Percentiles rank a stretch among this genome's conserved stretches.
Conservation (phyloP, 2,113 vertebrate species). For the Tretioscincus oriximinensis region DNA sequence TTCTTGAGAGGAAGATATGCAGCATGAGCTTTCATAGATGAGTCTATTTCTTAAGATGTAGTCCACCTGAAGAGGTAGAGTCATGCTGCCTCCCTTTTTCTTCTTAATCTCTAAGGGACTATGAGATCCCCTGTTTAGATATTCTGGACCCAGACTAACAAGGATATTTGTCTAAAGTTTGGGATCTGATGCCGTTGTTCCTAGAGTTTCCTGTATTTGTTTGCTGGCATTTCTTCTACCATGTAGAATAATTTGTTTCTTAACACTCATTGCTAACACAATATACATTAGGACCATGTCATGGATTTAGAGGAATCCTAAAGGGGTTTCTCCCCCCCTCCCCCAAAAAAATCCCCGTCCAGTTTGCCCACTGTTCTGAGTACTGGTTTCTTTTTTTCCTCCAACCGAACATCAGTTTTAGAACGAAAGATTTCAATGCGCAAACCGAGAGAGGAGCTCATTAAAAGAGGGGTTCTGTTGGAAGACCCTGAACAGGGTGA, state of each 20-base stretch:
- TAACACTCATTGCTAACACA: slow-evolving; percentile 32
- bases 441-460: slow-evolving; percentile 94
- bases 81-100: too few relatives aligned
- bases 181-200: too few relatives aligned
- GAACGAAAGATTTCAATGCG: slow-evolving; percentile 98
- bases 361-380: slow-evolving; percentile 65
- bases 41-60: too few relatives aligned
- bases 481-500: slow-evolving; percentile 92
- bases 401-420: slow-evolving; percentile 84
- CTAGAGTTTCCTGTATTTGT: too few relatives aligned
- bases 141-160: too few relatives aligned
- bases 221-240: neutral
- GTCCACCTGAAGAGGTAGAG: too few relatives aligned
- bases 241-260: slow-evolving; percentile 7
- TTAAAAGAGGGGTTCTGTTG: slow-evolving; percentile 93
- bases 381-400: slow-evolving; percentile 52
- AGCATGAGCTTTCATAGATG: too few relatives aligned
- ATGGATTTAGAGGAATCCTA: slow-evolving; percentile 25
- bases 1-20: too few relatives aligned
- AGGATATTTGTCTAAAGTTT: too few relatives aligned
- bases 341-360: neutral
- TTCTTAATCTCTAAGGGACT: too few relatives aligned
- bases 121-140: too few relatives aligned
- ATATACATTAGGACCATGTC: slow-evolving; percentile 31
- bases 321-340: neutral